phyloP scores from a whole-genome alignment of 2,113 vertebrate species.

The Chloebia gouldiae region DNA sequence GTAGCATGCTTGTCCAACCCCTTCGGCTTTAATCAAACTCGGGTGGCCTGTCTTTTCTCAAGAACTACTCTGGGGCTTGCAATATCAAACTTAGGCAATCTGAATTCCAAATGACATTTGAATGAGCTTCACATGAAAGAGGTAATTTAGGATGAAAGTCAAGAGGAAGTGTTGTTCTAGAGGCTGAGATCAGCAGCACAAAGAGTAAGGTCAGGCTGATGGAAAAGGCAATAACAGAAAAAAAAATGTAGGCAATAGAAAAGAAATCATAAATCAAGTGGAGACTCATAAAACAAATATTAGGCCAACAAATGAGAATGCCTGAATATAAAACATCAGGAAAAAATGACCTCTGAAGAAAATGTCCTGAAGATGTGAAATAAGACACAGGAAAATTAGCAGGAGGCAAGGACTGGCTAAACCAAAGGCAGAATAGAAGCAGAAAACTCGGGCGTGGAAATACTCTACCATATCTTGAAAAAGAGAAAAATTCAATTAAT shows the following conservation, averaged over 20 bases:
- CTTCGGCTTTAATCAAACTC: background rate
- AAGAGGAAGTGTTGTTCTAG: background rate
- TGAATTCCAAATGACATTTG: background rate
- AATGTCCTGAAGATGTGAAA: background rate
- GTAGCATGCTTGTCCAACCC: background rate
- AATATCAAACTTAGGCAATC: background rate
- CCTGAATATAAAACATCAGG: background rate
- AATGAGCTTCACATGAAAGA: background rate
- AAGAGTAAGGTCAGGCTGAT: background rate
- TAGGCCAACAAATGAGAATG: background rate
- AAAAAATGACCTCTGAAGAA: background rate
- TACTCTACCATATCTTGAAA: background rate
- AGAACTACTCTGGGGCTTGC: background rate
- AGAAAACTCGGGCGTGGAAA: background rate
- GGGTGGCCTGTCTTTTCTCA: background rate
- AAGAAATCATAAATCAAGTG: background rate
- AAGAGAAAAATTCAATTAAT: background rate
- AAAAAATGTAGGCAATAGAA: background rate
- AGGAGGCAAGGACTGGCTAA: background rate
- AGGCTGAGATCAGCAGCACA: background rate
- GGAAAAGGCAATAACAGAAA: background rate
- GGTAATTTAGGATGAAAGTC: slow-evolving; percentile 16
- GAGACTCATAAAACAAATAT: background rate
- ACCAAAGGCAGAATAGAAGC: background rate
- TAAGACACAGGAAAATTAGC: background rate